Evolutionary conservation across 1,140 invertebrate species (phyloP).

Genomic region (Pomacea maculata): DNA sequence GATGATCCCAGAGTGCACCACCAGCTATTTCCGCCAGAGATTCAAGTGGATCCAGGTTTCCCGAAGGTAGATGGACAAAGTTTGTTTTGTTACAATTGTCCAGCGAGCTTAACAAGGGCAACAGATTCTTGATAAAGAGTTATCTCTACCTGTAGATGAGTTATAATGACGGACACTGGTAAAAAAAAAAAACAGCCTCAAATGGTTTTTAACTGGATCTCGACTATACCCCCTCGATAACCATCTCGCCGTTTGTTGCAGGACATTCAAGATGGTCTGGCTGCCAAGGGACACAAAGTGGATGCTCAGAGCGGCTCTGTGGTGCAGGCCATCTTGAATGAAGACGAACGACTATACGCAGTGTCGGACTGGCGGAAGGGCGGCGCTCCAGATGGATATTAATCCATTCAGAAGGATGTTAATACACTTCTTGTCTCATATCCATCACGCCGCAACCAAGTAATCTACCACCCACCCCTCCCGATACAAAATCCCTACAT

Average conservation of each 20-base stretch:
- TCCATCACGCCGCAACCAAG: too few relatives aligned
- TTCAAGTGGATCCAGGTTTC: constrained; percentile 82
- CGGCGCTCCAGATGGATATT: constrained; percentile 40
- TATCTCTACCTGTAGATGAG: too few relatives aligned
- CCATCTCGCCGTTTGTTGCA: constrained; percentile 13
- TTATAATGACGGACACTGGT: too few relatives aligned
- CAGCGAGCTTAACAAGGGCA: too few relatives aligned
- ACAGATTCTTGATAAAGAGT: too few relatives aligned
- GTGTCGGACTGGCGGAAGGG: constrained; percentile 37
- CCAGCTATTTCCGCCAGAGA: constrained; percentile 85
- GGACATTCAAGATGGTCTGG: constrained; percentile 31
- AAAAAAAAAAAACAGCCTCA: too few relatives aligned
- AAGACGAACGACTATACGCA: constrained; percentile 20
- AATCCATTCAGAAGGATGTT: not conserved
- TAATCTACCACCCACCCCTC: too few relatives aligned
- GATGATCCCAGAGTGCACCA: constrained; percentile 91
- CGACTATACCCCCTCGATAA: too few relatives aligned
- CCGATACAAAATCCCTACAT: too few relatives aligned
- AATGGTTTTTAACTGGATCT: too few relatives aligned
- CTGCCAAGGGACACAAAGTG: constrained; percentile 30
- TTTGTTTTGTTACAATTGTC: too few relatives aligned
- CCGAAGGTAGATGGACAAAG: constrained; percentile 46
- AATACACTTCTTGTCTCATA: too few relatives aligned
- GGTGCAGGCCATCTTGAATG: constrained; percentile 27
- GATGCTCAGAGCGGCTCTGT: constrained; percentile 14